A percentile compares a stretch with the other conserved stretches of the same genome.
Evolutionary conservation across 2,888 invertebrate species (phyloP).

Genomic region (Notocelia uddmanniana): DNA sequence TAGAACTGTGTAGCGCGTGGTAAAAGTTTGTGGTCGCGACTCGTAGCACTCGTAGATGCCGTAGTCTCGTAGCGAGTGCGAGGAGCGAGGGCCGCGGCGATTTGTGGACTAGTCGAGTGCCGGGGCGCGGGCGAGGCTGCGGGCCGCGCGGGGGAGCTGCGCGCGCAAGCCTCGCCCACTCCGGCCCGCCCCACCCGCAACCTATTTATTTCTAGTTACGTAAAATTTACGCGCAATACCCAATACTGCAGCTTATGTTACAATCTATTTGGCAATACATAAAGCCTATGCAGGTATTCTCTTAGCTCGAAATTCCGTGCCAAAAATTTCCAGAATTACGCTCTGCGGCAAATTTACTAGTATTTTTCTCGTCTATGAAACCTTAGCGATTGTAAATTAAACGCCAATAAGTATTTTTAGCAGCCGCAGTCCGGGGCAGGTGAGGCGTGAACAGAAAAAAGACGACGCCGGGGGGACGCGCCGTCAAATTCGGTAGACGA

Average conservation of each 20-base stretch:
- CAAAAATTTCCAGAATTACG: constrained; percentile 5
- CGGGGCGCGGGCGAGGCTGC: constrained; percentile 51
- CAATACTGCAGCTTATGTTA: constrained; percentile 82
- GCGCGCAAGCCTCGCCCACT: constrained; percentile 80
- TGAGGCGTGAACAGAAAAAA: constrained; percentile 80
- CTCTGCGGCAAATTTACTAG: constrained; percentile 7
- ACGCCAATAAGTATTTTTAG: constrained; percentile 76
- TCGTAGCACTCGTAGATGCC: constrained; percentile 75
- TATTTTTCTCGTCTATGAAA: constrained; percentile 50
- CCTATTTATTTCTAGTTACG: constrained; percentile 86
- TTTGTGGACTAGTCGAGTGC: constrained; percentile 48
- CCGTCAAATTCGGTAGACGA: constrained; percentile 77
- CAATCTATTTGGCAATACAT: constrained; percentile 57
- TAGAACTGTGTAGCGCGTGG: constrained; percentile 66
- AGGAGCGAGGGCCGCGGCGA: constrained; percentile 56
- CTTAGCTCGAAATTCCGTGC: constrained; percentile 6
- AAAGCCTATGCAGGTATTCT: constrained; percentile 49
- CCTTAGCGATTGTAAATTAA: constrained; percentile 69
- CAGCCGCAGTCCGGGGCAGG: constrained; percentile 72
- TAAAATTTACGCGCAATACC: constrained; percentile 86
- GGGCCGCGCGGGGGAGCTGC: constrained; percentile 55
- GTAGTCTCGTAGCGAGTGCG: constrained; percentile 59
- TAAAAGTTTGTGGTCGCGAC: constrained; percentile 78
- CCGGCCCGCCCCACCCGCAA: constrained; percentile 85
- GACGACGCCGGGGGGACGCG: constrained; percentile 67